phyloP scores from a whole-genome alignment of 2,113 vertebrate genomes.

The Prochilodus magdalenae region DNA sequence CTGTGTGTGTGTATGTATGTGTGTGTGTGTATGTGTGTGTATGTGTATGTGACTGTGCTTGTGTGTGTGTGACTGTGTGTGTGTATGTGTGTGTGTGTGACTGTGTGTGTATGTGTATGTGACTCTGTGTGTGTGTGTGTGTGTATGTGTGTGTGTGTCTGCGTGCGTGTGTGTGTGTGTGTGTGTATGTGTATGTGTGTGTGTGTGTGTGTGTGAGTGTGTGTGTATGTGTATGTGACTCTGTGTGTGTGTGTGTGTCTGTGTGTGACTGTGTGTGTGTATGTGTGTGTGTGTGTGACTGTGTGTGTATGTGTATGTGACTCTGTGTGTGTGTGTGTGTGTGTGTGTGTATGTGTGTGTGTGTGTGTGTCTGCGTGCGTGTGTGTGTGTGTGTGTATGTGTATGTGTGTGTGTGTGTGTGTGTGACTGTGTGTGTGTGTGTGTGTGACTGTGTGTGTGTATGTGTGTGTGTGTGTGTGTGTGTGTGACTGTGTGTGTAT shows the following conservation, averaged over 20 bases:
- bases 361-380: background rate
- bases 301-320: background rate
- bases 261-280: background rate
- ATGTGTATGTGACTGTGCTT: background rate
- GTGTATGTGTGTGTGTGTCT: background rate
- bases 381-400: background rate
- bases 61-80: background rate
- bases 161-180: background rate
- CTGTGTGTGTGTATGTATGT: background rate
- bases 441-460: constrained; percentile 17
- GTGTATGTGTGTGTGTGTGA: background rate
- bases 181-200: background rate
- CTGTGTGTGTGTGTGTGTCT: background rate
- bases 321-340: background rate
- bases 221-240: background rate
- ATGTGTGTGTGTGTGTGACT: too few species aligned
- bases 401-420: too few species aligned
- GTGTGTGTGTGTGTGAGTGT: too few species aligned
- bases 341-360: background rate
- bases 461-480: constrained; percentile 29
- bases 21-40: background rate
- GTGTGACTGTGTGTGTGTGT: background rate
- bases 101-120: background rate
- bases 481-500: too few species aligned
- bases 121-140: background rate